A percentile compares a stretch with the other conserved stretches of the same genome.
phyloP scores from a whole-genome alignment of 2,113 vertebrate genomes.

The Nothobranchius furzeri region DNA sequence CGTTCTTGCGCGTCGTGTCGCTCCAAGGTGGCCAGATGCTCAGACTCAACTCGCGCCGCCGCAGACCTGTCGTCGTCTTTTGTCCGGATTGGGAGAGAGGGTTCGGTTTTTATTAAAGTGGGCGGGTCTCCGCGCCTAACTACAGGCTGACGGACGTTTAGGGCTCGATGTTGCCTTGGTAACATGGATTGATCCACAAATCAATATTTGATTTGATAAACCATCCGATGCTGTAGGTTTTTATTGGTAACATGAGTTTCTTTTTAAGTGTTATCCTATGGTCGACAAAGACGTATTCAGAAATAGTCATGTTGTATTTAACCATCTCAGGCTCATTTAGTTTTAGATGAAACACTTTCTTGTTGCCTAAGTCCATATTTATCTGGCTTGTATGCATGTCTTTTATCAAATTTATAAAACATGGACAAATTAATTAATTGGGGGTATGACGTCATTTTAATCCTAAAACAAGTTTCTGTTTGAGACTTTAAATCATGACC shows the following conservation, averaged over 20 bases:
- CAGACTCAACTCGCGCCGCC: slow-evolving; percentile 35
- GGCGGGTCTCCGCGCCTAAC: slow-evolving; percentile 53
- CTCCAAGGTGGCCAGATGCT: slow-evolving; percentile 51
- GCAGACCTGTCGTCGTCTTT: slow-evolving; percentile 46
- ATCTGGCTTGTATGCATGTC: no score
- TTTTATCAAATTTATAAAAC: no score
- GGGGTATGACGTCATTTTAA: no score
- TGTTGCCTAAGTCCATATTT: no score
- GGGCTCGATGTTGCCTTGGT: slow-evolving; percentile 4
- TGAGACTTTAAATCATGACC: no score
- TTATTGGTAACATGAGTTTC: neutral
- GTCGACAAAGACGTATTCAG: no score
- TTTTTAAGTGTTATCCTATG: no score
- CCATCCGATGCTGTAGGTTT: neutral
- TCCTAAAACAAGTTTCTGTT: no score
- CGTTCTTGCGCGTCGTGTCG: slow-evolving; percentile 37
- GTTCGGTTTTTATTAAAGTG: slow-evolving; percentile 64
- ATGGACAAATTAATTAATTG: no score
- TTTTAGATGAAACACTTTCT: no score
- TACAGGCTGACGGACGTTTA: slow-evolving; percentile 5
- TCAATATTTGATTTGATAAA: neutral
- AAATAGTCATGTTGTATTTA: no score
- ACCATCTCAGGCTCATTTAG: no score
- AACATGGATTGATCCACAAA: neutral
- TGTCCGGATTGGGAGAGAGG: slow-evolving; percentile 69